phyloP scores from a whole-genome alignment of 2,797 vertebrate species.

The Thunnus albacares region DNA sequence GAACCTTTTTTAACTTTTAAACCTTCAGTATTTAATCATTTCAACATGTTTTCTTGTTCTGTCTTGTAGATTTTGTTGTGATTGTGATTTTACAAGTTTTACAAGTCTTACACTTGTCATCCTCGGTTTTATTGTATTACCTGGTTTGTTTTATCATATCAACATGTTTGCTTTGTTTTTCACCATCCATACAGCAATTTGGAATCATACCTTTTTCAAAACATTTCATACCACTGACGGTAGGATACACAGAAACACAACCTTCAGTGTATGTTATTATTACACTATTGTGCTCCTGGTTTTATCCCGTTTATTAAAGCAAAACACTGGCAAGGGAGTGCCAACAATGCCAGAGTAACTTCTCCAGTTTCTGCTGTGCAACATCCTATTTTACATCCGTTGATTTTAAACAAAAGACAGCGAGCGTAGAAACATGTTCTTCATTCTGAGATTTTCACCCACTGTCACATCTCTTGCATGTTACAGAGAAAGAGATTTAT shows the following conservation, averaged over 20 bases:
- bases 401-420: constrained; percentile 1
- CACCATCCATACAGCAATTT: not conserved
- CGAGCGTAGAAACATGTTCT: constrained; percentile 15
- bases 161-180: not conserved
- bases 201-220: not conserved
- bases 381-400: not conserved
- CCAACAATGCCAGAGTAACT: not conserved
- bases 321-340: not conserved
- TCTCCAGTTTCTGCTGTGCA: constrained; percentile 8
- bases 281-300: not conserved
- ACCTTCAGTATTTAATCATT: not conserved
- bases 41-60: constrained; percentile 1
- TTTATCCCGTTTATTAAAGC: not conserved
- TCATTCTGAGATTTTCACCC: constrained; percentile 1
- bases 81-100: not conserved
- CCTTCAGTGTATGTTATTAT: constrained; percentile 2
- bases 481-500: constrained; percentile 39
- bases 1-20: not conserved
- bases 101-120: rapidly evolving
- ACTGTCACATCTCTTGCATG: constrained; percentile 11
- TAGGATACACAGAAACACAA: constrained; percentile 4
- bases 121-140: not conserved
- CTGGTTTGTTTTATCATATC: not conserved
- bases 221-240: not conserved
- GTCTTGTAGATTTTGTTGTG: not conserved